These are phyloP conservation scores for Myotis daubentonii DNA, from an alignment of 2,797 vertebrate species.

Conservation along the genomic window DNA sequence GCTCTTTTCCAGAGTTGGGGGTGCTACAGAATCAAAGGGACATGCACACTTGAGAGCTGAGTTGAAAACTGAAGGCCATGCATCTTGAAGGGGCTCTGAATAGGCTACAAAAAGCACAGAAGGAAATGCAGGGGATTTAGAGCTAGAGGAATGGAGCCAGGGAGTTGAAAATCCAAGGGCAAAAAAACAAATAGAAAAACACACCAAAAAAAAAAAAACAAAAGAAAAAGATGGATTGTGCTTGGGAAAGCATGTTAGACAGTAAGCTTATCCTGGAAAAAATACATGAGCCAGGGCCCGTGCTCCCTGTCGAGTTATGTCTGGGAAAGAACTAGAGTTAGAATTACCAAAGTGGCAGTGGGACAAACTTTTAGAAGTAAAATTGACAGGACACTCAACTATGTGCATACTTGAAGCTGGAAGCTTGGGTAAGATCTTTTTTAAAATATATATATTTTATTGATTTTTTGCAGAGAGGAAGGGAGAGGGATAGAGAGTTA, in stretches of 20 bases:
- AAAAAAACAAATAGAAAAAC: neutral
- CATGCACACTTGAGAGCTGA: neutral
- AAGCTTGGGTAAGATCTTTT: neutral
- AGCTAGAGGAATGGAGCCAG: neutral
- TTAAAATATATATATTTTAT: no score
- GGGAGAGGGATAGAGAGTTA: no score
- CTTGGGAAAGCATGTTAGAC: neutral
- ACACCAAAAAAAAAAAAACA: neutral
- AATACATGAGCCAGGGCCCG: neutral
- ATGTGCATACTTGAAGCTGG: neutral
- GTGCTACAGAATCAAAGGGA: neutral
- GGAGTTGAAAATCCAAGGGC: neutral
- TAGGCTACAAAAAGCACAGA: neutral
- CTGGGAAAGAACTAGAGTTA: neutral
- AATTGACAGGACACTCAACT: neutral
- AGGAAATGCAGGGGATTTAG: neutral
- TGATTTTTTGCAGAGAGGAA: no score
- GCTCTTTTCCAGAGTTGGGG: neutral
- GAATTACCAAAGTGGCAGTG: rapidly evolving
- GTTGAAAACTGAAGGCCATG: neutral
- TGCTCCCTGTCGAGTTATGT: neutral
- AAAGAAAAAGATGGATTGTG: neutral
- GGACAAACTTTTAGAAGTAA: neutral
- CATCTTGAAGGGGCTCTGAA: neutral
- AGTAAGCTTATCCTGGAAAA: neutral